Conservation (phyloP, 2,797 vertebrate genomes). For the Sebastolobus alascanus region DNA sequence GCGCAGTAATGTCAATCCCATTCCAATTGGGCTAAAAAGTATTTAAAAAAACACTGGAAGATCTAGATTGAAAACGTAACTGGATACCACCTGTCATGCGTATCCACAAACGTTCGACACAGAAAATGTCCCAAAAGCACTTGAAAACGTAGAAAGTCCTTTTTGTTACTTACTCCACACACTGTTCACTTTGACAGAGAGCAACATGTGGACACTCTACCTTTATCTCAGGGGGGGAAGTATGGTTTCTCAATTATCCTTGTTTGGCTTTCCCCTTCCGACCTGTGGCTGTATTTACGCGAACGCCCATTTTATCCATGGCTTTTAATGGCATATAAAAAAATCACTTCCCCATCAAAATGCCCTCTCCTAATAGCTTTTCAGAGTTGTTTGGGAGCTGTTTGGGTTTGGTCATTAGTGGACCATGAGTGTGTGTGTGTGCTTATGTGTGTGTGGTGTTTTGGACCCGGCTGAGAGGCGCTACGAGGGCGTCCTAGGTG, state of each 20-base stretch:
- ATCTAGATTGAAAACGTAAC: background rate
- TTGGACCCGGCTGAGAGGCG: constrained; percentile 82
- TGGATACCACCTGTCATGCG: background rate
- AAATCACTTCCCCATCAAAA: constrained; percentile 86
- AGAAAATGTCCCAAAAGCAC: background rate
- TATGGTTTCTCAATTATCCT: constrained; percentile 78
- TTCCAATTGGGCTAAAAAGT: background rate
- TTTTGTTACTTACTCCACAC: background rate
- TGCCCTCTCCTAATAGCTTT: constrained; percentile 87
- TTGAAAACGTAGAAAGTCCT: background rate
- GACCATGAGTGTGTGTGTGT: constrained; percentile 64
- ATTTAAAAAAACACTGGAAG: background rate
- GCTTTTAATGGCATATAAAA: constrained; percentile 87
- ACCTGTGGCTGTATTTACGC: constrained; percentile 87
- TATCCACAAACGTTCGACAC: background rate
- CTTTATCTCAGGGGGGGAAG: constrained; percentile 63
- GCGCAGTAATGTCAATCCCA: background rate
- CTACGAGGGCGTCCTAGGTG: constrained; percentile 79
- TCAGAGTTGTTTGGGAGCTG: constrained; percentile 86
- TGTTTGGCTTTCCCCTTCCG: constrained; percentile 71
- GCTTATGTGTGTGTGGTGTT: constrained; percentile 61
- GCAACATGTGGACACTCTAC: constrained; percentile 70
- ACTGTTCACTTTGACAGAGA: constrained; percentile 44
- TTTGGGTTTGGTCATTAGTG: constrained; percentile 87
- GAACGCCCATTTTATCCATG: constrained; percentile 87